Evolutionary conservation across 1,140 invertebrate genomes (phyloP), one percentile per base, ranked within the genome.

Genomic region (Caenorhabditis remanei): DNA sequence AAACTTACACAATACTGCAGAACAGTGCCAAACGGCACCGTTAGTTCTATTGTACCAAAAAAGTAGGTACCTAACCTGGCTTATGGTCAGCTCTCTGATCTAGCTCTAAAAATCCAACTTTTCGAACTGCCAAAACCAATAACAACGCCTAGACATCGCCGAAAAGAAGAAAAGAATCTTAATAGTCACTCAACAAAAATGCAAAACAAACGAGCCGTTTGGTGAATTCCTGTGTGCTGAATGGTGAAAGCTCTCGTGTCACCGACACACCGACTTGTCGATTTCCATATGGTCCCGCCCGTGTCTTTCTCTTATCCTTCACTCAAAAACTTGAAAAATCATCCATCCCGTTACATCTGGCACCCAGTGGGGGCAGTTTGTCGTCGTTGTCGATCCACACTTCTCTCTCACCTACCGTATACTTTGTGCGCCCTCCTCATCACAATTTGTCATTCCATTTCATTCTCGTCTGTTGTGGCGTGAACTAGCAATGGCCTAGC

Each of bases 391-490:
- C 67, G 46, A 46, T 41, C 16, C 50, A 11, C 11, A 53, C 50
- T 14, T 11, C 67, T n/a, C 71, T 53, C 71, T 53, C 71, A 7
- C 8, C 71, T 79, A 79, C 71, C 71, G 71, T 79, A 79, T 16
- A 6, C 65, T n/a, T 9, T 58, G n/a, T n/a, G n/a, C n/a, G n/a
- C n/a, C n/a, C 56, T 8, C 56, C 56, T 21, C 41, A 4, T 14
- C 43, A 53, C 71, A 79, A 79, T 79, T 79, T 79, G 71, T 53
- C 71, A 79, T 79, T 79, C 53, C 71, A 50, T 79, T 79, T 79
- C 71, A 50, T 50, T 79, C 71, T 79, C 71, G 71, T 79, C 71
- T n/a, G n/a, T n/a, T n/a, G n/a, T n/a, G n/a, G n/a, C n/a, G n/a
- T n/a, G n/a, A n/a, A n/a, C n/a, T n/a, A n/a, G n/a, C n/a, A n/a